Evolutionary conservation across 2,888 invertebrate species (phyloP).

Genomic region (Lacanobia wlatinum): DNA sequence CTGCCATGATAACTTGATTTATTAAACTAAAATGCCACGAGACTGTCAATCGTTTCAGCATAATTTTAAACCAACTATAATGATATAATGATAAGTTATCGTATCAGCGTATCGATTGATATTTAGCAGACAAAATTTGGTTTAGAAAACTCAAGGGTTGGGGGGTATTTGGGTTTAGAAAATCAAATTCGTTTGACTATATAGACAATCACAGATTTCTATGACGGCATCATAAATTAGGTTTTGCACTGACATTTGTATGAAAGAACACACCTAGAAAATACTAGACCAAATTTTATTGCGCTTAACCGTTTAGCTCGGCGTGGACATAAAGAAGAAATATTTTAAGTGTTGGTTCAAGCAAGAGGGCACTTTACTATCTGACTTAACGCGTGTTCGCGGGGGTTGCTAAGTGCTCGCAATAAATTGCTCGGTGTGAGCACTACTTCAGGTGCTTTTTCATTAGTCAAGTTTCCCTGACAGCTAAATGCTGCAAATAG

Average conservation of each 20-base stretch:
- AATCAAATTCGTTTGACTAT: neutral
- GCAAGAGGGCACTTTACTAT: constrained; percentile 74
- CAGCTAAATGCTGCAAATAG: constrained; percentile 68
- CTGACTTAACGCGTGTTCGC: constrained; percentile 77
- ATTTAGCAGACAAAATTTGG: neutral
- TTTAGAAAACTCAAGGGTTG: no score
- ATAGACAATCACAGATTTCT: neutral
- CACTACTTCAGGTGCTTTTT: constrained; percentile 84
- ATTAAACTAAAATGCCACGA: constrained; percentile 9
- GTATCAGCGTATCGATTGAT: neutral
- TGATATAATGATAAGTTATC: neutral
- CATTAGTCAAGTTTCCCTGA: constrained; percentile 78
- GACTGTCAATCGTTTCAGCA: constrained; percentile 18
- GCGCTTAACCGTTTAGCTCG: constrained; percentile 48
- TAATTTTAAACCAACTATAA: constrained; percentile 6
- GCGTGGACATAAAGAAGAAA: constrained; percentile 61
- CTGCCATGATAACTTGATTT: constrained; percentile 32
- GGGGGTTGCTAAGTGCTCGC: constrained; percentile 83
- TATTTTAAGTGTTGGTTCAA: constrained; percentile 71
- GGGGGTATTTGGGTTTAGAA: no score
- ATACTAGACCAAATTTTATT: constrained; percentile 37
- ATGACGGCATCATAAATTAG: constrained; percentile 1
- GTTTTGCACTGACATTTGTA: neutral
- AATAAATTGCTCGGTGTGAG: constrained; percentile 83
- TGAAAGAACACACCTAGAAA: constrained; percentile 5